Percentiles rank a stretch among this genome's conserved stretches.
These are phyloP conservation scores for Odocoileus hemionus DNA, from an alignment of 2,113 vertebrate species.

Conservation along the genomic window DNA sequence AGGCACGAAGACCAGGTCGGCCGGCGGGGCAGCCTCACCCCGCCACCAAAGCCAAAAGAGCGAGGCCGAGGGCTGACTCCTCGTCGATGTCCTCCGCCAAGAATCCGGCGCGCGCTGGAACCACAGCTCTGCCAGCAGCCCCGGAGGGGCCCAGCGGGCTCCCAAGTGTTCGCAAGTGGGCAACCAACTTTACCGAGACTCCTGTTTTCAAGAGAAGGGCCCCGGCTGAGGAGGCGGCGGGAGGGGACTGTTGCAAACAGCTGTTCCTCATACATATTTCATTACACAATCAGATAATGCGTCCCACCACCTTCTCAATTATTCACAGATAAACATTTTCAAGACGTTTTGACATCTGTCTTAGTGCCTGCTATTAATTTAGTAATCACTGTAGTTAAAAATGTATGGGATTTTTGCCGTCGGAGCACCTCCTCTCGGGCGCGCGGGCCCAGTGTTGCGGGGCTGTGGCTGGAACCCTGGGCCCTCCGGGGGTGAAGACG, in stretches of 20 bases:
- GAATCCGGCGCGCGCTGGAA: not conserved
- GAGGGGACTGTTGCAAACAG: slow-evolving; percentile 86
- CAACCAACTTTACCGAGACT: slow-evolving; percentile 53
- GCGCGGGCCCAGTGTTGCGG: slow-evolving; percentile 6
- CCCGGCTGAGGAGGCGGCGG: slow-evolving; percentile 76
- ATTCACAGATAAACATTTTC: slow-evolving; percentile 94
- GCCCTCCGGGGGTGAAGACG: slow-evolving; percentile 20
- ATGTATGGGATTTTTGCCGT: slow-evolving; percentile 81
- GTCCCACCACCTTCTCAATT: slow-evolving; percentile 87
- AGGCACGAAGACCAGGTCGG: not conserved
- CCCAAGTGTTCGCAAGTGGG: slow-evolving; percentile 31
- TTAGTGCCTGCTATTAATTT: slow-evolving; percentile 89
- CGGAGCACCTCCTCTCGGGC: slow-evolving; percentile 59
- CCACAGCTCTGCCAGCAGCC: not conserved
- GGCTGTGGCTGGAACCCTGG: slow-evolving; percentile 1
- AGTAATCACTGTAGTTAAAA: slow-evolving; percentile 86
- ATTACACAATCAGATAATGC: slow-evolving; percentile 92
- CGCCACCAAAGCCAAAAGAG: not conserved
- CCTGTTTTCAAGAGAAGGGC: slow-evolving; percentile 67
- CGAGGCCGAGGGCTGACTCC: not conserved
- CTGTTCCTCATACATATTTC: slow-evolving; percentile 97
- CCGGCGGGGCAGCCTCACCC: not conserved
- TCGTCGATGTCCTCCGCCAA: not conserved
- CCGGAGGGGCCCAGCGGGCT: not conserved
- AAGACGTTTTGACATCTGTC: slow-evolving; percentile 96